A percentile compares a stretch with the other conserved stretches of the same genome.
phyloP scores from a whole-genome alignment of 2,888 invertebrate species.

The Tetranychus truncatus region DNA sequence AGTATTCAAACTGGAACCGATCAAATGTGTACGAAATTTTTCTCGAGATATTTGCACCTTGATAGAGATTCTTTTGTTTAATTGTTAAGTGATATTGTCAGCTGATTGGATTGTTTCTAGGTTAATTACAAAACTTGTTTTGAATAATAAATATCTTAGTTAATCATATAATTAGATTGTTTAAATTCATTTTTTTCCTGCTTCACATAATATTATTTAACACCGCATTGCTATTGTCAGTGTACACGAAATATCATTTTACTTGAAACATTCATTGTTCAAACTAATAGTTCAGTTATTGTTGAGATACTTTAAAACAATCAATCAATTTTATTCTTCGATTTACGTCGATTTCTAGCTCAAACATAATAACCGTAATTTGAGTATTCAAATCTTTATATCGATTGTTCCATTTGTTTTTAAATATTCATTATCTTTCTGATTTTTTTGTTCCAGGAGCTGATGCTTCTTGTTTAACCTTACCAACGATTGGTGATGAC shows the following conservation, averaged over 20 bases:
- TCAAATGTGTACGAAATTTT: background rate
- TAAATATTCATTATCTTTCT: background rate
- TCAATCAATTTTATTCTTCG: too few species aligned
- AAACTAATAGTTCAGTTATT: too few species aligned
- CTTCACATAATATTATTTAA: too few species aligned
- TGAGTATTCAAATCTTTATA: background rate
- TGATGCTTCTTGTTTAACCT: background rate
- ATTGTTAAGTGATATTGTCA: constrained; percentile 48
- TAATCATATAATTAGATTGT: too few species aligned
- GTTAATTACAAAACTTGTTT: background rate
- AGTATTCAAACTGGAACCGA: too few species aligned
- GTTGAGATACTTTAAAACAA: too few species aligned
- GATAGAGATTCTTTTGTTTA: constrained; percentile 31
- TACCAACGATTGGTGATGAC: background rate
- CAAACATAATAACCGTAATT: background rate
- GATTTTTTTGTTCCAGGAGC: background rate
- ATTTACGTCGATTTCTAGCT: background rate
- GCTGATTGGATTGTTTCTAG: background rate
- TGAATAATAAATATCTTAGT: too few species aligned
- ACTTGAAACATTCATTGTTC: too few species aligned
- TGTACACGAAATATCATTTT: too few species aligned
- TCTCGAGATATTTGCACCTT: constrained; percentile 47
- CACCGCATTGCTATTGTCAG: too few species aligned
- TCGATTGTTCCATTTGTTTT: background rate
- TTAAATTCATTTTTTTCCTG: too few species aligned